Evolutionary conservation across 2,797 vertebrate genomes (phyloP).

Genomic region (Microctenopoma stevenorrisi): DNA sequence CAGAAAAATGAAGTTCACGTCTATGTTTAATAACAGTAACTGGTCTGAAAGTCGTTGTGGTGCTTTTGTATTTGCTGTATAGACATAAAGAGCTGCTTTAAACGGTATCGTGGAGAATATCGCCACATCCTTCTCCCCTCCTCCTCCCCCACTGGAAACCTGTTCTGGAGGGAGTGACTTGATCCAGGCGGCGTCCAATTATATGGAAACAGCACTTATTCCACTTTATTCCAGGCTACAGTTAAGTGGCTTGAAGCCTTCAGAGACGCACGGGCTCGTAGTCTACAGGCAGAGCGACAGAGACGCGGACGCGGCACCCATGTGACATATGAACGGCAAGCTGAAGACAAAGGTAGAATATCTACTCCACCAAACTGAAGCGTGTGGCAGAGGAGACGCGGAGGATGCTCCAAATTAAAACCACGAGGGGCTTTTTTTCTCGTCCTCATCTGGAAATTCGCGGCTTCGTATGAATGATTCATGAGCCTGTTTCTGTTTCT

Average conservation of each 20-base stretch:
- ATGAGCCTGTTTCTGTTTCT: conserved; percentile 72
- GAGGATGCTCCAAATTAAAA: conserved; percentile 70
- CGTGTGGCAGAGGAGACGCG: conserved; percentile 56
- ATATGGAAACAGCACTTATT: conserved; percentile 79
- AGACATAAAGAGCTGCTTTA: conserved; percentile 24
- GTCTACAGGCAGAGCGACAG: conserved; percentile 52
- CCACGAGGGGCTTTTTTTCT: conserved; percentile 47
- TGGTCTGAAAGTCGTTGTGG: background rate
- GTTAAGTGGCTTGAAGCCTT: conserved; percentile 76
- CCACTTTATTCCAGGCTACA: conserved; percentile 75
- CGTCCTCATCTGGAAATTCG: conserved; percentile 69
- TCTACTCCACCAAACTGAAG: conserved; percentile 30
- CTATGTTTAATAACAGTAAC: conserved; percentile 8
- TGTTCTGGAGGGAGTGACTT: conserved; percentile 83
- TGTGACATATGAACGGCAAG: conserved; percentile 67
- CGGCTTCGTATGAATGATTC: conserved; percentile 77
- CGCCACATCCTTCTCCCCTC: conserved; percentile 6
- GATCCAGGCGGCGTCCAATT: conserved; percentile 80
- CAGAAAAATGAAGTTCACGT: background rate
- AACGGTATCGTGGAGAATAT: conserved; percentile 39
- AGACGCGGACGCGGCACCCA: conserved; percentile 54
- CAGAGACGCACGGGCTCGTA: conserved; percentile 63
- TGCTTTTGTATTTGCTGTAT: conserved; percentile 11
- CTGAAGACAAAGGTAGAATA: conserved; percentile 70
- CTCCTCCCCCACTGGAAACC: conserved; percentile 70